Conservation (phyloP, 2,797 vertebrate genomes). For the Micromesistius poutassou region DNA sequence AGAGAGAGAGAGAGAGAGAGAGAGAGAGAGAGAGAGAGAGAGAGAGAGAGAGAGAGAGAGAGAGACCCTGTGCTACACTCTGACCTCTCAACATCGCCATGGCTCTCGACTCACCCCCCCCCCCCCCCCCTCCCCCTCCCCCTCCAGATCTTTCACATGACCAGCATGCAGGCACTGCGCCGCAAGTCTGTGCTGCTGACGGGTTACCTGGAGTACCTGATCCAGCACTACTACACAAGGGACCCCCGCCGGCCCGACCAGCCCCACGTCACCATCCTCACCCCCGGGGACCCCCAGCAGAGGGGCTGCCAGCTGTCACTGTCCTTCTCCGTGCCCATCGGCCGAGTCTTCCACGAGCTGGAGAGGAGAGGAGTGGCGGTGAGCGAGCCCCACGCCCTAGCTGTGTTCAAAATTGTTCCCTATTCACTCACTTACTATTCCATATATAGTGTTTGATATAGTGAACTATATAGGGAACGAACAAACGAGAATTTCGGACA, state of each 20-base stretch:
- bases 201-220: conserved; percentile 88
- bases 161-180: conserved; percentile 80
- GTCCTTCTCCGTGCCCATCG: conserved; percentile 77
- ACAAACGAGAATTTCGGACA: too few relatives aligned
- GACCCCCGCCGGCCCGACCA: conserved; percentile 60
- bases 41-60: too few relatives aligned
- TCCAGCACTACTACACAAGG: conserved; percentile 71
- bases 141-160: conserved; percentile 81
- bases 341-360: conserved; percentile 77
- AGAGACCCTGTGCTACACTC: background rate
- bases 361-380: conserved; percentile 87
- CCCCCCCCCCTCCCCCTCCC: background rate
- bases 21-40: too few relatives aligned
- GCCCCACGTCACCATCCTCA: conserved; percentile 79
- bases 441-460: too few relatives aligned
- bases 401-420: too few relatives aligned
- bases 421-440: too few relatives aligned
- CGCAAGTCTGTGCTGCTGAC: conserved; percentile 89
- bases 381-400: conserved; percentile 56
- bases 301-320: conserved; percentile 92
- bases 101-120: background rate
- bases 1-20: too few relatives aligned
- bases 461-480: too few relatives aligned
- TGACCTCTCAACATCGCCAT: background rate
- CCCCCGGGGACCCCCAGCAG: conserved; percentile 75